Conservation (phyloP, 2,113 vertebrate species). For the Galeopterus variegatus region DNA sequence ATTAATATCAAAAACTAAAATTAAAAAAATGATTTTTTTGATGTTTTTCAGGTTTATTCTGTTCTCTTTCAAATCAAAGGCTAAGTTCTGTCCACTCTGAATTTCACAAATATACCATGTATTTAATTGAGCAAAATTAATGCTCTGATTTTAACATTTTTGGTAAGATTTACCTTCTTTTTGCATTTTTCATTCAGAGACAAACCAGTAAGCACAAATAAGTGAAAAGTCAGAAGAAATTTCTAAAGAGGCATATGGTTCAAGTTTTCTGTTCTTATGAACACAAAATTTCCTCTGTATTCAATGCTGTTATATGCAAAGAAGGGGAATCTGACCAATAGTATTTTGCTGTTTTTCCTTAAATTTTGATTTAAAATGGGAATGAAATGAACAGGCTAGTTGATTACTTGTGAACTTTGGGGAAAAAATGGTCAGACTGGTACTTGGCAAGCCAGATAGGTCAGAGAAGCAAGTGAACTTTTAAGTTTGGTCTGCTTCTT, state of each 20-base stretch:
- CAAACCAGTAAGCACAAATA: background rate
- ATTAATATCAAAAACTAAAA: conserved; percentile 21
- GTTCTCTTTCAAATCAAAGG: conserved; percentile 39
- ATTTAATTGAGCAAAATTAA: conserved; percentile 20
- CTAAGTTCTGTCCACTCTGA: conserved; percentile 22
- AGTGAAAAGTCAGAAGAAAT: conserved; percentile 20
- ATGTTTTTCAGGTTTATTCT: background rate
- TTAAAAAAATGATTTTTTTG: background rate
- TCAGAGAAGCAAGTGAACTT: conserved; percentile 58
- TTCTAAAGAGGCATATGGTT: conserved; percentile 24
- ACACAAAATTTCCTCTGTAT: background rate
- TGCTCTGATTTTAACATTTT: conserved; percentile 49
- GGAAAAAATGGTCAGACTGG: background rate
- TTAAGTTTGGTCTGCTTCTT: background rate
- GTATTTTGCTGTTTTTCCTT: conserved; percentile 27
- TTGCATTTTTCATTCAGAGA: background rate
- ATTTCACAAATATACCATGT: background rate
- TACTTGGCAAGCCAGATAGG: conserved; percentile 11
- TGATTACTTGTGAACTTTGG: conserved; percentile 14
- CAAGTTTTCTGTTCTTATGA: conserved; percentile 38
- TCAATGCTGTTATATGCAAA: conserved; percentile 43
- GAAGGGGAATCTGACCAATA: background rate
- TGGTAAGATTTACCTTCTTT: conserved; percentile 12
- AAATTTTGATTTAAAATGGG: conserved; percentile 71
- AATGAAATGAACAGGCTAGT: conserved; percentile 59